These are phyloP conservation scores for Apocheima hispidaria DNA, from an alignment of 2,888 invertebrate genomes.

Conservation along the genomic window DNA sequence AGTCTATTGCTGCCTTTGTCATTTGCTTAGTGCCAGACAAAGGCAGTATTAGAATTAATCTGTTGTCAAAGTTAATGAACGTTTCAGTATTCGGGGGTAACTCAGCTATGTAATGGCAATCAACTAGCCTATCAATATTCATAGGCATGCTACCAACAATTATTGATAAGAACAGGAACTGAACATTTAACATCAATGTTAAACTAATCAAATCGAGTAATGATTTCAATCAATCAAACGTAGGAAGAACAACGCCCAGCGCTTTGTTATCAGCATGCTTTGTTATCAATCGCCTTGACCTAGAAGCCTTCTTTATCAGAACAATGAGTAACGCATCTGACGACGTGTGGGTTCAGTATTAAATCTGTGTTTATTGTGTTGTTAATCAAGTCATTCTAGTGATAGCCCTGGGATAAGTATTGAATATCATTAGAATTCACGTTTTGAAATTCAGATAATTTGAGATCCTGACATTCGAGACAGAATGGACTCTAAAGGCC, in stretches of 20 bases:
- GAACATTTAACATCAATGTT: constrained; percentile 10
- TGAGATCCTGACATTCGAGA: too few relatives aligned
- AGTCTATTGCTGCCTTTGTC: too few relatives aligned
- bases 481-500: too few relatives aligned
- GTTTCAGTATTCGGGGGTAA: too few relatives aligned
- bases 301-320: constrained; percentile 26
- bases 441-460: too few relatives aligned
- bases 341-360: constrained; percentile 25
- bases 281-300: constrained; percentile 33
- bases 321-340: constrained; percentile 19
- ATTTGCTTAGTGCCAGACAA: too few relatives aligned
- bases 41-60: too few relatives aligned
- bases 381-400: background rate
- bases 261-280: constrained; percentile 26
- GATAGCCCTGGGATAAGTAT: constrained; percentile 1
- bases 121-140: too few relatives aligned
- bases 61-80: too few relatives aligned
- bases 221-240: constrained; percentile 16
- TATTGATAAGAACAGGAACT: constrained; percentile 24
- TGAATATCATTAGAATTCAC: background rate
- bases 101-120: too few relatives aligned
- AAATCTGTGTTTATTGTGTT: constrained; percentile 14
- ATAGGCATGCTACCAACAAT: too few relatives aligned
- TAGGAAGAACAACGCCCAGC: constrained; percentile 21
- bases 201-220: constrained; percentile 12